phyloP scores from a whole-genome alignment of 1,140 invertebrate species.

The Heliconius hermathena region DNA sequence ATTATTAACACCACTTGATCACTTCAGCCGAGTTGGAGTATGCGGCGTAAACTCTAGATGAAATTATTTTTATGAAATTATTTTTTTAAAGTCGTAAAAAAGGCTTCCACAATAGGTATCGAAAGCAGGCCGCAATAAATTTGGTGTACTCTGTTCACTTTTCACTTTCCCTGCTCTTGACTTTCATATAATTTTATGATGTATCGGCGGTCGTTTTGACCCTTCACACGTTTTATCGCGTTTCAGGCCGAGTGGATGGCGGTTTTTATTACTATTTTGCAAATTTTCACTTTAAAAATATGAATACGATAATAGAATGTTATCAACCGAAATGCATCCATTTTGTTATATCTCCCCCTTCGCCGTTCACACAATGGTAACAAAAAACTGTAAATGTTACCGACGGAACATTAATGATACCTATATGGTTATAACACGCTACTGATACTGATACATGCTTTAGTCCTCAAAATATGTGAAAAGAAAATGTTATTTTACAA shows the following conservation, averaged over 20 bases:
- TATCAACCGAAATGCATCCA: conserved; percentile 54
- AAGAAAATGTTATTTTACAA: neutral
- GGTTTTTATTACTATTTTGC: conserved; percentile 55
- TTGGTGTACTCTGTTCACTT: conserved; percentile 67
- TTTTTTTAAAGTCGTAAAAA: conserved; percentile 74
- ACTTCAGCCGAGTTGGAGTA: neutral
- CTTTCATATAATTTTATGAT: conserved; percentile 82
- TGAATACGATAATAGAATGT: conserved; percentile 57
- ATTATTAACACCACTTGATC: conserved; percentile 26
- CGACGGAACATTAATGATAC: neutral
- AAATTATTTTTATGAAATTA: conserved; percentile 69
- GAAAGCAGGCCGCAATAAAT: conserved; percentile 78
- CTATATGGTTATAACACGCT: neutral
- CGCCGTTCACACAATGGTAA: conserved; percentile 14
- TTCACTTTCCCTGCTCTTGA: conserved; percentile 75
- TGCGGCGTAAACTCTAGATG: conserved; percentile 54
- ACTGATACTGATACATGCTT: neutral
- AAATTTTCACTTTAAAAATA: conserved; percentile 66
- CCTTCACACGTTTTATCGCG: conserved; percentile 62
- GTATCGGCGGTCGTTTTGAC: conserved; percentile 72
- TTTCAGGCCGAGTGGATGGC: conserved; percentile 41
- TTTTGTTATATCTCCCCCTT: conserved; percentile 39
- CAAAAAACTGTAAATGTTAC: neutral
- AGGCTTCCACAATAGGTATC: conserved; percentile 74
- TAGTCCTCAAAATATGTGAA: neutral